Evolutionary conservation across 2,113 vertebrate genomes (phyloP), one percentile per base, ranked within the genome.

Genomic region (Pachycephala philippinensis): DNA sequence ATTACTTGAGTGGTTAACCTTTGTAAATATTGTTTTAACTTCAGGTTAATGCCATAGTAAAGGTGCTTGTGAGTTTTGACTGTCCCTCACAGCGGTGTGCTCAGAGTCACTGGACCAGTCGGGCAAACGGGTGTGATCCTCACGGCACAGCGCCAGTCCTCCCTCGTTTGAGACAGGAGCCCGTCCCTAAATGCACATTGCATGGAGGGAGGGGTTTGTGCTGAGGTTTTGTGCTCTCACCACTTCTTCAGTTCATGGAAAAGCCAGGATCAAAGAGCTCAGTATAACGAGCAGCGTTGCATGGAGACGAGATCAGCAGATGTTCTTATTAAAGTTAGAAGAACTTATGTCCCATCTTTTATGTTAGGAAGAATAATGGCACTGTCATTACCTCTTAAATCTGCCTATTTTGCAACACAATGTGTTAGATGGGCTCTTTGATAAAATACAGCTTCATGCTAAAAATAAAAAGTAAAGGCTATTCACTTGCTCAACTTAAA

Each of bases 81-180:
- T 39, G 49, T 6, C 52, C n/a, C 77, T 63, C 30, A 1, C 3
- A 18, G 61, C 3, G 5, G 2, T 9, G 50, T 20, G 49, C 16
- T 75, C 37, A 10, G 76, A 47, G 90, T 9, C 56, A 9, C 20
- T 7, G 17, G 50, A 40, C 12, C n/a, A 45, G 40, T 11, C 13
- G 68, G 61, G 28, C 2, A 13, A 45, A 17, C 0, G 44, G 76
- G 15, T 0, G 0, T 1, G 3, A 37, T 31, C 42, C 71, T 64
- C 42, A 7, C 2, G 17, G 17, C 77, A 8, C 22, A 18, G 26
- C 0, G 0, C 52, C 9, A 3, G 4, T 30, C 45, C 40, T 19
- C 30, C 10, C 23, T 37, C 15, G 1, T 22, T 33, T 30, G 39
- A 27, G 44, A 65, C 49, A 35, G 2, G 26, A 79, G 37, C 15